Conservation (phyloP, 53 echinoderm and acorn worm species). For the Glandiceps talaboti region DNA sequence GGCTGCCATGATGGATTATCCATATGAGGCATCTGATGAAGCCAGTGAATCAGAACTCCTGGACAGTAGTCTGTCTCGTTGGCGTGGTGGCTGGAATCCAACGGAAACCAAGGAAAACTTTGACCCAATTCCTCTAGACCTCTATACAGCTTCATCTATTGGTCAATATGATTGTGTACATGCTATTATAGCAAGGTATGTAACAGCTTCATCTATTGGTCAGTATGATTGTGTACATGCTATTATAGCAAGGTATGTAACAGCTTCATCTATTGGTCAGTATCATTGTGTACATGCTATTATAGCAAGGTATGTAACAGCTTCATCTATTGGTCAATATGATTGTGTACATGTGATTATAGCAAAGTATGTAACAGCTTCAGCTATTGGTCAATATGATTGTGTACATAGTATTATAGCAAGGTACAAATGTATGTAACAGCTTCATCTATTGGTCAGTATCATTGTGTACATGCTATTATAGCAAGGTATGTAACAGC, state of each 20-base stretch:
- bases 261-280: too few relatives aligned
- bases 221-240: too few relatives aligned
- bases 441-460: conserved; percentile 84
- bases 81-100: conserved; percentile 70
- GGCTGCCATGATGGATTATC: conserved; percentile 53
- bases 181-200: conserved; percentile 64
- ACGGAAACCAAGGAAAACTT: conserved; percentile 31
- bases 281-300: too few relatives aligned
- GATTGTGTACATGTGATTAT: too few relatives aligned
- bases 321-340: too few relatives aligned
- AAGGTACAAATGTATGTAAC: too few relatives aligned
- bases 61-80: conserved; percentile 88
- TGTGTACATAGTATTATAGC: too few relatives aligned
- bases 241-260: too few relatives aligned
- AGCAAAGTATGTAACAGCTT: too few relatives aligned
- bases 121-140: conserved; percentile 82
- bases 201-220: too few relatives aligned
- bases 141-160: conserved; percentile 84
- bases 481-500: conserved; percentile 50
- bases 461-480: conserved; percentile 71
- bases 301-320: too few relatives aligned
- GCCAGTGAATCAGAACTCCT: conserved; percentile 95
- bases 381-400: too few relatives aligned
- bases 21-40: conserved; percentile 81
- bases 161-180: conserved; percentile 89